These are phyloP conservation scores for Arnoldichthys spilopterus DNA, from an alignment of 2,797 vertebrate genomes.

Conservation along the genomic window DNA sequence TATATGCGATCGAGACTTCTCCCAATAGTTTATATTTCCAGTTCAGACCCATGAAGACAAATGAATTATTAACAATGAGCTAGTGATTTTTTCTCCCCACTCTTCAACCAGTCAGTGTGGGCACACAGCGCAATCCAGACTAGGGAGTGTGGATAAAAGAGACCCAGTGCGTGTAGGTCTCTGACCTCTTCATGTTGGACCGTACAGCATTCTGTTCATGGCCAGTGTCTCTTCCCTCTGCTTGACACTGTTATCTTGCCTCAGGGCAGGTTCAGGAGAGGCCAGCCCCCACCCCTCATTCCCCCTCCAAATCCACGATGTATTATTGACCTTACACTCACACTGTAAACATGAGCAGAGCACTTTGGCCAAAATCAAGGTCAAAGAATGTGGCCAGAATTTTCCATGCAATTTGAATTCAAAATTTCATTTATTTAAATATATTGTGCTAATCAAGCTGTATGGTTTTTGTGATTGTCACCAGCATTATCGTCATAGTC, in stretches of 20 bases:
- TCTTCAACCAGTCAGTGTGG: conserved; percentile 8
- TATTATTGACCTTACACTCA: conserved; percentile 38
- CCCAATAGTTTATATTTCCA: not conserved
- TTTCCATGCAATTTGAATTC: too few relatives aligned
- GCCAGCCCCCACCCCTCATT: not conserved
- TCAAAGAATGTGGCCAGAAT: too few relatives aligned
- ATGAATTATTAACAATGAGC: conserved; percentile 38
- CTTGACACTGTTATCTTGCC: conserved; percentile 37
- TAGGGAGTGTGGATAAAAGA: conserved; percentile 25
- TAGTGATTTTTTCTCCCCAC: not conserved
- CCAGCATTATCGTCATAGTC: too few relatives aligned
- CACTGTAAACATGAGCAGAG: not conserved
- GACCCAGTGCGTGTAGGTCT: conserved; percentile 10
- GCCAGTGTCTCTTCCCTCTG: conserved; percentile 24
- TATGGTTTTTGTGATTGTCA: too few relatives aligned
- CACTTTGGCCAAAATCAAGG: not conserved
- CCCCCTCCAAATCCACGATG: conserved; percentile 4
- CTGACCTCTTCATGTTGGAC: not conserved
- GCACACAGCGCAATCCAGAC: conserved; percentile 13
- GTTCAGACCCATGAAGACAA: not conserved
- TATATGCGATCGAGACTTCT: not conserved
- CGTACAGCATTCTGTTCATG: conserved; percentile 1
- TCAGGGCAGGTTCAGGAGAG: conserved; percentile 36
- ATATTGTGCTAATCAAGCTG: too few relatives aligned
- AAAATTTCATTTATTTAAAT: too few relatives aligned